These are phyloP conservation scores for Parthenolecanium corni DNA, from an alignment of 2,888 invertebrate genomes.

Conservation along the genomic window DNA sequence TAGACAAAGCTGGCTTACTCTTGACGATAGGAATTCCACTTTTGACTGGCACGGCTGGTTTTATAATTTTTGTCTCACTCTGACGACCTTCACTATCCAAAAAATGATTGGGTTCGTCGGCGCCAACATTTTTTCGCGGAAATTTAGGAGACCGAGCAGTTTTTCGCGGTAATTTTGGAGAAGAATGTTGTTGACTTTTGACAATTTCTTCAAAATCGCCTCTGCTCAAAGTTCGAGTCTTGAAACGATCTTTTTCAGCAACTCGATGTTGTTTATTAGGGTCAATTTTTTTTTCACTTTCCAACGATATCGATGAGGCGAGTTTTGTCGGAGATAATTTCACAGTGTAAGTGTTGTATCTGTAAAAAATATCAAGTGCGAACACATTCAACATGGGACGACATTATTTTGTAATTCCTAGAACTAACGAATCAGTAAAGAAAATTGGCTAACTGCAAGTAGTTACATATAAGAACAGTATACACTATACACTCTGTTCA, in stretches of 20 bases:
- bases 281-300: slow-evolving; percentile 30
- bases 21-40: slow-evolving; percentile 34
- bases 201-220: slow-evolving; percentile 29
- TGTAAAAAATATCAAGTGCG: slow-evolving; percentile 29
- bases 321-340: slow-evolving; percentile 15
- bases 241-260: slow-evolving; percentile 60
- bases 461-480: too few species aligned
- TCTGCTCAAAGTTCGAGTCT: slow-evolving; percentile 55
- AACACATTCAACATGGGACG: too few species aligned
- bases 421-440: too few species aligned
- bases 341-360: slow-evolving; percentile 51
- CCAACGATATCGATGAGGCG: slow-evolving; percentile 9
- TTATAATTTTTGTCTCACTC: slow-evolving; percentile 31
- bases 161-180: background rate
- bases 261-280: slow-evolving; percentile 39
- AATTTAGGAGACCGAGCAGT: background rate
- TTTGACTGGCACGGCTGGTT: slow-evolving; percentile 16
- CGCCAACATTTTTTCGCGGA: background rate
- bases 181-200: slow-evolving; percentile 10
- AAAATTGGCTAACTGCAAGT: too few species aligned
- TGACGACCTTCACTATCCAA: background rate
- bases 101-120: background rate
- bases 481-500: too few species aligned
- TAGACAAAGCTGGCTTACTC: slow-evolving; percentile 22
- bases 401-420: too few species aligned